Evolutionary conservation across 1,140 invertebrate species (phyloP).

Genomic region (Drosophila prosaltans): DNA sequence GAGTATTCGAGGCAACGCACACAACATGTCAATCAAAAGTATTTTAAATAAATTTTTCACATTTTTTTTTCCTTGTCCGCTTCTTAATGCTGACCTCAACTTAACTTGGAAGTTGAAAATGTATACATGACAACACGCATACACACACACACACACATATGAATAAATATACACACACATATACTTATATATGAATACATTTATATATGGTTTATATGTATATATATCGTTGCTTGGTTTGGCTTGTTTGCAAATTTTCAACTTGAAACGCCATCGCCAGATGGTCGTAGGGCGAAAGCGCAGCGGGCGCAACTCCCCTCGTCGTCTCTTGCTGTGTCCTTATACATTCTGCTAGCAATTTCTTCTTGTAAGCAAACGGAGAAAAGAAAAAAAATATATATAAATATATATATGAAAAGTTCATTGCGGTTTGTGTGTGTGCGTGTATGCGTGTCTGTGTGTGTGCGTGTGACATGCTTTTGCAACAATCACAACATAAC

Average conservation of each 20-base stretch:
- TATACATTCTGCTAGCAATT: constrained; percentile 5
- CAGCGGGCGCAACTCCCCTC: constrained; percentile 39
- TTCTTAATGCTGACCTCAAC: constrained; percentile 14
- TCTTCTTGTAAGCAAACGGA: constrained; percentile 37
- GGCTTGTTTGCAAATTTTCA: constrained; percentile 73
- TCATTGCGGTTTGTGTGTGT: constrained; percentile 53
- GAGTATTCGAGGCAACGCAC: not conserved
- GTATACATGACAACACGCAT: constrained; percentile 2
- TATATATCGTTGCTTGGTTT: constrained; percentile 54
- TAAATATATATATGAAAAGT: constrained; percentile 32
- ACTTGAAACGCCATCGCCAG: constrained; percentile 68
- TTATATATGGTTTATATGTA: constrained; percentile 20
- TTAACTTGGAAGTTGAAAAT: constrained; percentile 25
- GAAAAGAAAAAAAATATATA: constrained; percentile 22
- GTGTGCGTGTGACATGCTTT: constrained; percentile 64
- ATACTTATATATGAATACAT: not conserved
- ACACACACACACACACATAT: not conserved
- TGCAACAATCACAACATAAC: constrained; percentile 35
- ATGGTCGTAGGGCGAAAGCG: constrained; percentile 37
- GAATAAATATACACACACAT: too few species aligned
- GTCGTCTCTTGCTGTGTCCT: not conserved
- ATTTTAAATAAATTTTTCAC: constrained; percentile 3
- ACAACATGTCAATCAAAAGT: not conserved
- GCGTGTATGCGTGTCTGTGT: constrained; percentile 33
- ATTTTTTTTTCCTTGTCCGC: not conserved